These are phyloP conservation scores for Cataglyphis albicans DNA, from an alignment of 2,888 invertebrate genomes.

Conservation along the genomic window DNA sequence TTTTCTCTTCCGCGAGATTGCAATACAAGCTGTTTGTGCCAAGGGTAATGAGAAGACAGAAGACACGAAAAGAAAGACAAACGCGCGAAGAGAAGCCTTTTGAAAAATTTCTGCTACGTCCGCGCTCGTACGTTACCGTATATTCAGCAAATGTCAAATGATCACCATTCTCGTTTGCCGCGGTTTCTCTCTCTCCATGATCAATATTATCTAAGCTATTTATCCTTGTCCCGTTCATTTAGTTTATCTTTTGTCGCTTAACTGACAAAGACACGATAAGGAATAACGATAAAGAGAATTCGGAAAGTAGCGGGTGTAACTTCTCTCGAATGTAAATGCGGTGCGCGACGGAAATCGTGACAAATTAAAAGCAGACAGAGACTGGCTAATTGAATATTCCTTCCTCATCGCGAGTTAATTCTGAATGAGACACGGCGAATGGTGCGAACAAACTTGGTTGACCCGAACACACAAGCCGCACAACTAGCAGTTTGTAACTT, in stretches of 20 bases:
- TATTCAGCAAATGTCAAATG: constrained; percentile 37
- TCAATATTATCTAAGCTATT: constrained; percentile 23
- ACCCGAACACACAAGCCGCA: not conserved
- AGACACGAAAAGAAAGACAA: constrained; percentile 40
- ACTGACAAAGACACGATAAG: constrained; percentile 29
- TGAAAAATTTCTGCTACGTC: constrained; percentile 33
- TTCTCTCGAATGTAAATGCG: constrained; percentile 41
- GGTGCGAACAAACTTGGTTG: constrained; percentile 17
- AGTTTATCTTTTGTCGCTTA: constrained; percentile 39
- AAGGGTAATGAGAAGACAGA: constrained; percentile 25
- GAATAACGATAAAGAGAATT: constrained; percentile 36
- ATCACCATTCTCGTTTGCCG: constrained; percentile 17
- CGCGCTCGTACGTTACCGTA: not conserved
- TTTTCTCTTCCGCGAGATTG: constrained; percentile 33
- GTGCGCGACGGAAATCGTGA: constrained; percentile 43
- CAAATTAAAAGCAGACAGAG: constrained; percentile 37
- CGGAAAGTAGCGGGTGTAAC: not conserved
- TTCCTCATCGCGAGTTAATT: constrained; percentile 12
- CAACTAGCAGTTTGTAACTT: not conserved
- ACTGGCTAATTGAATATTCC: constrained; percentile 39
- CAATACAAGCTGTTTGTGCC: constrained; percentile 27
- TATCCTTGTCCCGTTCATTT: not conserved
- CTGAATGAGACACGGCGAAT: not conserved
- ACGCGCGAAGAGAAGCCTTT: constrained; percentile 2
- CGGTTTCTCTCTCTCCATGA: not conserved